Evolutionary conservation across 2,797 vertebrate genomes (phyloP).

Genomic region (Eulemur albifrons): DNA sequence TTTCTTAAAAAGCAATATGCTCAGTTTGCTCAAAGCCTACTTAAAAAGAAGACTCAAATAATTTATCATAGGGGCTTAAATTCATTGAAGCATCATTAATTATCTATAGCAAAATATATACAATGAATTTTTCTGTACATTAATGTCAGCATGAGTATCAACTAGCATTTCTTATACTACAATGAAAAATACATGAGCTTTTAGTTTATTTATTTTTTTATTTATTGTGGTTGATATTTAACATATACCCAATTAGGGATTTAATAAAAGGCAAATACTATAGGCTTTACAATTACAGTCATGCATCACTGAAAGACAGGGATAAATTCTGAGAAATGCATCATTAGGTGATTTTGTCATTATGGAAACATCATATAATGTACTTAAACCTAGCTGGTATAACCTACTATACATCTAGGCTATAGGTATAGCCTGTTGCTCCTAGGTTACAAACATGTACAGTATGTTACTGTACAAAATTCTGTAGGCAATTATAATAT

Average conservation of each 20-base stretch:
- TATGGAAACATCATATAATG: neutral
- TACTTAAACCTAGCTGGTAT: neutral
- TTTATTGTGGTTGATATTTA: neutral
- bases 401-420: neutral
- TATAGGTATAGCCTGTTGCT: neutral
- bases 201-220: neutral
- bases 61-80: neutral
- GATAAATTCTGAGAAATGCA: neutral
- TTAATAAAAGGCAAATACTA: neutral
- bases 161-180: neutral
- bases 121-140: neutral
- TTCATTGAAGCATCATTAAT: neutral
- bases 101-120: neutral
- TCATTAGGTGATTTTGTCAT: neutral
- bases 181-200: neutral
- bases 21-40: neutral
- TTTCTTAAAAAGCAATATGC: neutral
- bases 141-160: neutral
- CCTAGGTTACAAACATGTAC: neutral
- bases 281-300: neutral
- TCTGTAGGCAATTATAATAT: neutral
- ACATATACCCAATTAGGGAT: neutral
- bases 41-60: conserved; percentile 7
- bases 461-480: neutral
- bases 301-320: neutral